Conservation (phyloP, 2,113 vertebrate species). For the Takifugu flavidus region DNA sequence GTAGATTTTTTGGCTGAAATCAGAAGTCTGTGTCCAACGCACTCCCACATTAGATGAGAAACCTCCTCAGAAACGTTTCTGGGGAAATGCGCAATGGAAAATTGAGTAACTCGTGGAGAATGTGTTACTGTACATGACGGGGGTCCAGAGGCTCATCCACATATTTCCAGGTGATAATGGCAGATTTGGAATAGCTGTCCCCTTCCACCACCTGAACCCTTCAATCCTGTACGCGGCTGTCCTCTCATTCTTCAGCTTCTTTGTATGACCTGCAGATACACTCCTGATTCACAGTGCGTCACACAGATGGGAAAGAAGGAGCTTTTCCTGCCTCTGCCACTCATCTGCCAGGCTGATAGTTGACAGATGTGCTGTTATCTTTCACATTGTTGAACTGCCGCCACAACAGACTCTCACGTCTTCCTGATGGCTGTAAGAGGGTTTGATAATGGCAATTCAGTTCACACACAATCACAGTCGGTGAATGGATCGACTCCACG, state of each 20-base stretch:
- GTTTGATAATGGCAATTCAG: slow-evolving; percentile 43
- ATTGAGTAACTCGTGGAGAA: not conserved
- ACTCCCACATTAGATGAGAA: not conserved
- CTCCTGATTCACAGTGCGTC: slow-evolving; percentile 51
- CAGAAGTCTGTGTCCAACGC: no score
- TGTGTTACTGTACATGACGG: not conserved
- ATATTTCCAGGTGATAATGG: not conserved
- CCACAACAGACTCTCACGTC: slow-evolving; percentile 56
- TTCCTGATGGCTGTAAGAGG: slow-evolving; percentile 50
- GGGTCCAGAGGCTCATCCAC: not conserved
- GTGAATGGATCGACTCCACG: not conserved
- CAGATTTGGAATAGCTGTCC: slow-evolving; percentile 12
- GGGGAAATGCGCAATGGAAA: slow-evolving; percentile 10
- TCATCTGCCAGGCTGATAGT: slow-evolving; percentile 71
- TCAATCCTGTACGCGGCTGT: slow-evolving; percentile 17
- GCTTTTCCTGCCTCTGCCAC: slow-evolving; percentile 63
- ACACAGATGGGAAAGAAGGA: slow-evolving; percentile 62
- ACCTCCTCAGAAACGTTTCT: slow-evolving; percentile 17
- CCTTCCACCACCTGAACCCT: slow-evolving; percentile 39
- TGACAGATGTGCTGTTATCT: slow-evolving; percentile 74
- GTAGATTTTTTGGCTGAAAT: no score
- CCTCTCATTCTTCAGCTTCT: slow-evolving; percentile 65
- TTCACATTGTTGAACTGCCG: slow-evolving; percentile 44
- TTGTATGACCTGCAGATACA: slow-evolving; percentile 67
- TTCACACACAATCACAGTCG: slow-evolving; percentile 13